Base-by-base conservation (phyloP, 2,888 invertebrate species). In the Gasteruption jaculator region DNA sequence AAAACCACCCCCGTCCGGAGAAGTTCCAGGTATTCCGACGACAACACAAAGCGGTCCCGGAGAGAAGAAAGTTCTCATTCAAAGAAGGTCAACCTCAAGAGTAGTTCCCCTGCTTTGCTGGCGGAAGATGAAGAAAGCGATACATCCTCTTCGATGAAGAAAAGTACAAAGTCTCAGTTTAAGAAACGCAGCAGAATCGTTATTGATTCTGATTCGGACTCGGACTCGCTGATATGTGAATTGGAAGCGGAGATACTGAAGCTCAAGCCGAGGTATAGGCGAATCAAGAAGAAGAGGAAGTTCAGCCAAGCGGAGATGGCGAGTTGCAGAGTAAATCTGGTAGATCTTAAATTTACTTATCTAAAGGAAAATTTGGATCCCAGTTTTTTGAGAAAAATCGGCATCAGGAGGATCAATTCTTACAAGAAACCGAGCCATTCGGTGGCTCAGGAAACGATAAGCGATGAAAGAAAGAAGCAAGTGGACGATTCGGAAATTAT, bases 271-370 rank as follows among this genome's bases (percentile, higher is more conserved):
- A n/a, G n/a, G n/a, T n/a, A n/a, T n/a, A n/a, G n/a, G n/a, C n/a
- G n/a, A n/a, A n/a, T n/a, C n/a, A n/a, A n/a, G n/a, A n/a, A n/a
- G n/a, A n/a, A n/a, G n/a, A n/a, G n/a, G n/a, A n/a, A n/a, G n/a
- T n/a, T n/a, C n/a, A 31, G 41, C 3, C 15, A 38, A 27, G 55
- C 51, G 3, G 53, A 63, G 42, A 63, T 68, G 55, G 58, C 33
- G 49, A 57, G 47, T 5, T 70, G 70, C 38, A 55, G 55, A 41
- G 68, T 70, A 0, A 43, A 45, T 5, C 11, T 70, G 14, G 38
- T 63, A 3, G 69, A 71, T 25, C 57, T 63, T 35, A 65, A 60
- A 39, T 53, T 56, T 21, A 59, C 56, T 6, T 52, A 61, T 20
- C 35, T 64, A 3, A 51, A 49, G 19, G 46, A 55, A 8, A 51